Evolutionary conservation across 2,888 invertebrate genomes (phyloP).

Genomic region (Hydrotaea diabolus): DNA sequence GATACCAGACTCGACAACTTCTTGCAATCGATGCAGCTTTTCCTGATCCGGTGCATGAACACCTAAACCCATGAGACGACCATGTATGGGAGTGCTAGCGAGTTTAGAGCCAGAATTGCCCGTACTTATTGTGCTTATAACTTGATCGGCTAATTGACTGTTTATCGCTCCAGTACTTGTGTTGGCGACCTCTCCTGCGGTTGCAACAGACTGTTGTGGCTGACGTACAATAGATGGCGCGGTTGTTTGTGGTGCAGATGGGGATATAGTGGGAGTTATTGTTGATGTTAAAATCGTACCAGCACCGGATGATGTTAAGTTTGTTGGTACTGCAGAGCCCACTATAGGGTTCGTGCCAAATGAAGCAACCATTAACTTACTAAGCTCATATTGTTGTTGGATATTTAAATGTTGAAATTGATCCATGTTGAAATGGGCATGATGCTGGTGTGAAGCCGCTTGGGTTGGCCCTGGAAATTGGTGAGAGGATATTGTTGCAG

Average conservation of each 20-base stretch:
- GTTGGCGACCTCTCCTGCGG: conserved; percentile 3
- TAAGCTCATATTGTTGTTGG: conserved; percentile 74
- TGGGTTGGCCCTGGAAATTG: conserved; percentile 58
- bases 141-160: conserved; percentile 77
- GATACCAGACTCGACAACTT: conserved; percentile 78
- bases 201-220: background rate
- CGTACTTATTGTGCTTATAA: conserved; percentile 74
- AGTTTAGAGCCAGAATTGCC: conserved; percentile 53
- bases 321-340: conserved; percentile 59
- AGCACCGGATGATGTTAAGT: conserved; percentile 49
- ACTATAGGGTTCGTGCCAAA: conserved; percentile 4
- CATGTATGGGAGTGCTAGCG: conserved; percentile 64
- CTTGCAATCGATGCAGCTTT: conserved; percentile 77
- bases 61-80: conserved; percentile 69
- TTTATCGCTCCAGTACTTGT: conserved; percentile 73
- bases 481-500: conserved; percentile 50
- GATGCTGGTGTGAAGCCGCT: conserved; percentile 29
- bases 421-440: conserved; percentile 69
- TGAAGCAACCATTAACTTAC: conserved; percentile 73
- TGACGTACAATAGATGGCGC: background rate
- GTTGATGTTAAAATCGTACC: conserved; percentile 40
- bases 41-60: conserved; percentile 75
- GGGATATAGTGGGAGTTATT: conserved; percentile 14
- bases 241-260: conserved; percentile 49
- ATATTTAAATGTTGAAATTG: conserved; percentile 71